A percentile compares a stretch with the other conserved stretches of the same genome.
Conservation (phyloP, 2,888 invertebrate genomes). For the Drosophila tanythrix region DNA sequence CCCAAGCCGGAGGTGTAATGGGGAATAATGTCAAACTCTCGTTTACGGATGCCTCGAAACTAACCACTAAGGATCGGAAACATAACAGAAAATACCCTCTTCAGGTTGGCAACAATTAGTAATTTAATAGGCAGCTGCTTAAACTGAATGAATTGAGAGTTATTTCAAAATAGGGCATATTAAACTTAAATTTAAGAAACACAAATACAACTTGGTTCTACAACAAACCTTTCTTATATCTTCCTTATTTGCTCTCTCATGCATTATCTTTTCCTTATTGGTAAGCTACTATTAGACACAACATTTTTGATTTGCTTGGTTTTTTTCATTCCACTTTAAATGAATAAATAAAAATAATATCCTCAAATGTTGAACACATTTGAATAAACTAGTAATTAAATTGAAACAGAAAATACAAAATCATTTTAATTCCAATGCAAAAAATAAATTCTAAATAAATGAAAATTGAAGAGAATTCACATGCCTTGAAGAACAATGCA, state of each 20-base stretch:
- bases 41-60: conserved; percentile 3
- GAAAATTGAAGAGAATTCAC: not conserved
- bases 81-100: not conserved
- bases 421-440: not conserved
- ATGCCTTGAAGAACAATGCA: not conserved
- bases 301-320: no score
- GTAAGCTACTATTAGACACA: no score
- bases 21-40: not conserved
- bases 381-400: no score
- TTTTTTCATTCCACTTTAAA: no score
- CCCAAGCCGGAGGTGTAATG: not conserved
- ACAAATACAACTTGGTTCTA: no score
- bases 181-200: not conserved
- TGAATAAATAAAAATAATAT: no score
- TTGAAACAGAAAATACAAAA: not conserved
- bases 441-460: not conserved
- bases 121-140: not conserved
- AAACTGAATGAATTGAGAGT: not conserved
- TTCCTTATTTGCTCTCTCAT: no score
- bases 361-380: no score
- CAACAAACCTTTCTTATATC: no score
- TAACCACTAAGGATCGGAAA: not conserved
- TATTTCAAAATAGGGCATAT: not conserved
- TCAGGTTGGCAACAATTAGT: not conserved
- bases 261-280: no score